Evolutionary conservation across 2,797 vertebrate genomes (phyloP), one percentile per base, ranked within the genome.

Genomic region (Anisognathus igniventris): DNA sequence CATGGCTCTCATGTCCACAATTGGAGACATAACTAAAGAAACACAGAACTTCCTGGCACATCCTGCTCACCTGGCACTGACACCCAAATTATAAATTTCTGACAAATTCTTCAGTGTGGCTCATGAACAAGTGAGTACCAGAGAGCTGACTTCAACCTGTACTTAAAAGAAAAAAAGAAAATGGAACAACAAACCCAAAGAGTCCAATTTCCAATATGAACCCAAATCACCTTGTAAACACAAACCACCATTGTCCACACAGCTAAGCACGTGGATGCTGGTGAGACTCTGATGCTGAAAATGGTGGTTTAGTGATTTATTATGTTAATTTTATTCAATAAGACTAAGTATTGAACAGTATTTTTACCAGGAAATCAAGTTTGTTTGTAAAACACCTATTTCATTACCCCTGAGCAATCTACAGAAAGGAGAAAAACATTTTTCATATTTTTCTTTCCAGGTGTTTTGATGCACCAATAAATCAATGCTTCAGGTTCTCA

Each of bases 161-260:
- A 31, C 10, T 58, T 30, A 57, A 48, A 3, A 23, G 50, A 44
- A 12, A 2, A 2, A 10, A 1, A 1, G 23, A 2, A 16, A 3
- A 31, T 14, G 6, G 7, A 82, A 16, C 14, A 53, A 44, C 4
- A 27, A 4, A 12, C 14, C n/a, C 3, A 28, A 75, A 58, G 6
- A 51, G 10, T 25, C 6, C 21, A 4, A 58, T 47, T 83, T 80
- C 16, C 50, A 91, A 30, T 8, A 44, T 2, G 15, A 67, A 62
- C 5, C 2, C 17, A 56, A 89, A 48, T 68, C 7, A 30, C 23
- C 42, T 40, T 60, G 14, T 16, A 61, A 71, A 44, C 4, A 85
- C 44, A 76, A 88, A 44, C 4, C 22, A 65, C 7, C 14, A 21
- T 3, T 35, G 39, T 20, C 15, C 39, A 50, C 28, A 30, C 37